Base-by-base conservation (phyloP, 2,888 invertebrate species). In the Chalcosyrphus nemorum region DNA sequence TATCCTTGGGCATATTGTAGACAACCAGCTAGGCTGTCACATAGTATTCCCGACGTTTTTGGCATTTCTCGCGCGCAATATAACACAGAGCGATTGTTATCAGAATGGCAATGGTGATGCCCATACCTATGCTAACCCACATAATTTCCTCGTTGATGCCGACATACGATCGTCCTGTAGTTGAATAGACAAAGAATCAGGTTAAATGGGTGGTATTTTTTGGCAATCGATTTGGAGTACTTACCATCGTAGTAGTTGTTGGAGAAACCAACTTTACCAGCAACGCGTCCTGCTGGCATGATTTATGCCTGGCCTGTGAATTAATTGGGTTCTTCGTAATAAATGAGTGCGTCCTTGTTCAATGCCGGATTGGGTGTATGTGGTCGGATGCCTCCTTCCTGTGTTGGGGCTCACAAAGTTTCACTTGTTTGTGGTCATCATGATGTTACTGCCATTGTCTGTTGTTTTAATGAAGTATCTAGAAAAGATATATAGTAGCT, bases 131-230 rank as follows among this genome's bases (percentile, higher is more conserved):
- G 92, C 96, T 96, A 89, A 96, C 96, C 96, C 96, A 96, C 89
- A 96, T 96, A 87, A 96, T 96, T 91, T 96, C 96, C 90, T 96
- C 96, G 91, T 96, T 96, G 91, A 96, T 95, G 76, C 96, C 96
- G 88, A 95, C 95, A 89, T 96, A 95, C 27, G 95, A 95, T 88
- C 95, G 95, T 74, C 96, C 96, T 96, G 93, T n/a, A 56, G n/a
- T n/a, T n/a, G 65, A 41, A 4, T 27, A 35, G 24, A n/a, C 41
- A 66, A 71, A 47, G 5, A 41, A 57, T 35, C 7, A n/a, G 63
- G 43, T 32, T 70, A 41, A 50, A 27, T 32, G 38, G 29, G 17
- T 15, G 65, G 7, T 29, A 61, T 6, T 57, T 24, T 38, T 21
- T 7, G 11, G 24, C 29, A 1, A 13, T 11, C n/a, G 17, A 41